Base-by-base conservation (phyloP, 1,140 invertebrate species). In the Augochlora pura region DNA sequence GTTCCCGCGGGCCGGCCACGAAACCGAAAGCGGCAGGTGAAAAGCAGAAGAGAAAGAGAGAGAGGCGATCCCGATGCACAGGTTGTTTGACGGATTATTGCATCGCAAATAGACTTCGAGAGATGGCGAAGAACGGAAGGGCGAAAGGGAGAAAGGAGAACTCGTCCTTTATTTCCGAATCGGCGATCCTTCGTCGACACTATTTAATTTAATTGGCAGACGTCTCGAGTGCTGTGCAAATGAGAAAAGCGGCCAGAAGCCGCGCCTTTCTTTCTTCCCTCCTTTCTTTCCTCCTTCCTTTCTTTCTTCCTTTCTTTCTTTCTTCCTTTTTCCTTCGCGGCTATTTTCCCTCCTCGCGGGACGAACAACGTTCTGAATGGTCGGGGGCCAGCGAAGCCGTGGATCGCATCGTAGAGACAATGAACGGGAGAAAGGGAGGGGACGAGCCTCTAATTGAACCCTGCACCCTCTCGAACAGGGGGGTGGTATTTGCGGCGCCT, bases 181-280 rank as follows among this genome's bases (percentile, higher is more conserved):
- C 68, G 42, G 52, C 23, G 54, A 75, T 66, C 39, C 77, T 81
- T 71, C 39, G 62, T 60, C 79, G 74, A 76, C 74, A 78, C 68
- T 77, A 68, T 74, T 88, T 87, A 88, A 87, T 88, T 88, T 89
- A 87, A 91, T 90, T 90, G 87, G 86, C 82, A 85, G 88, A 86
- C 86, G 87, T 90, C 88, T 90, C 88, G 76, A 90, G 88, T 83
- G 81, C 49, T 84, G 71, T 57, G 83, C 78, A 87, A 89, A 88
- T 75, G 88, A 76, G 63, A 21, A n/a, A 65, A 69, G 52, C 32
- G 12, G n/a, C 18, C 4, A 8, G 7, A 18, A 25, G 10, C 2
- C 39, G 46, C 16, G 25, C 9, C 16, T 25, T 21, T 9, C 18
- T n/a, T 21, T 8, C 18, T 18, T 5, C 12, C 49, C 12, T 12